Evolutionary conservation across 1,140 invertebrate genomes (phyloP).

Genomic region (Drosophila insularis): DNA sequence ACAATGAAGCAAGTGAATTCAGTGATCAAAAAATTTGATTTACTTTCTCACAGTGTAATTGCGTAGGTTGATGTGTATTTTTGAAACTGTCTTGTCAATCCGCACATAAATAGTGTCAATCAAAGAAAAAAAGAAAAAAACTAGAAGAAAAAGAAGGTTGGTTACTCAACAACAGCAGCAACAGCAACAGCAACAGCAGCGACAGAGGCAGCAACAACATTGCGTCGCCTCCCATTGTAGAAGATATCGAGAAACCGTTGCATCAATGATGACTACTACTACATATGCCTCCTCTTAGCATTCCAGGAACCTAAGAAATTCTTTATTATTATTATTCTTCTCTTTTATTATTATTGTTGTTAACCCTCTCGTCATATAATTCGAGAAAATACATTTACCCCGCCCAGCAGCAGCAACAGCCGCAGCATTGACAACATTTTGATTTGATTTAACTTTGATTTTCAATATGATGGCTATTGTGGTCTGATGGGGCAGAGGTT

Average conservation of each 20-base stretch:
- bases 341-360: not conserved
- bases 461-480: not conserved
- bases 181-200: too few species aligned
- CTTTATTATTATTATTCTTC: slow-evolving; percentile 23
- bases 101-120: slow-evolving; percentile 67
- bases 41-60: slow-evolving; percentile 25
- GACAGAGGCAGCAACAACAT: not conserved
- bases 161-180: slow-evolving; percentile 58
- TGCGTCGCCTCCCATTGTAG: slow-evolving; percentile 33
- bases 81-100: slow-evolving; percentile 37
- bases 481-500: too few species aligned
- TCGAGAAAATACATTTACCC: slow-evolving; percentile 30
- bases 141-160: slow-evolving; percentile 10
- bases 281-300: slow-evolving; percentile 24
- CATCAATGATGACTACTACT: slow-evolving; percentile 13
- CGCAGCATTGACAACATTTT: slow-evolving; percentile 47
- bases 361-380: slow-evolving; percentile 20
- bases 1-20: too few species aligned
- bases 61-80: slow-evolving; percentile 65
- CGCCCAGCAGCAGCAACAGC: slow-evolving; percentile 5
- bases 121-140: slow-evolving; percentile 39
- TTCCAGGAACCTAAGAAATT: slow-evolving; percentile 40
- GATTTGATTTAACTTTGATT: slow-evolving; percentile 49
- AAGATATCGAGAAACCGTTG: slow-evolving; percentile 53
- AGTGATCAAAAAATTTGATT: too few species aligned